Evolutionary conservation across 92 coral and sea anemone species (phyloP), one percentile per base, ranked within the genome.

Genomic region (Bergia puertoricense): DNA sequence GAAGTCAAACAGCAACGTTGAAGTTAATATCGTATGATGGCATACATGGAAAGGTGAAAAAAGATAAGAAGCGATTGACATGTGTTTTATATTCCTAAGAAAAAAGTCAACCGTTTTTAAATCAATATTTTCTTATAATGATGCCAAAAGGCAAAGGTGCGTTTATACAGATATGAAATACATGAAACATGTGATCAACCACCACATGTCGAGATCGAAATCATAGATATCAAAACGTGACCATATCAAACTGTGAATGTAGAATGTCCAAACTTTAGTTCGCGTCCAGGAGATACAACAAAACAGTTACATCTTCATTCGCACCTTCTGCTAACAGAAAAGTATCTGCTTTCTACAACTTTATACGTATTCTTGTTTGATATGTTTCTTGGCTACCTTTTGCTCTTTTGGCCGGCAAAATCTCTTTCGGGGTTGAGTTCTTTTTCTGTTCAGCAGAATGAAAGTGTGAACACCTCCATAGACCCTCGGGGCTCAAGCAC

Each of bases 131-230:
- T 45, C 2, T 23, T 42, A 65, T 62, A 81, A 62, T 81, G 85
- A 59, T 62, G 85, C 74, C 74, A 81, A 40, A 62, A 8, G 51
- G 74, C 38, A 56, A 81, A 81, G 45, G 11, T 81, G 85, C 46
- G 36, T 40, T 81, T n/a, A 0, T 39, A 59, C 74, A 38, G 74
- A 81, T 62, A 81, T 18, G 74, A 41, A 62, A 40, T 62, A 40
- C 85, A 62, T 65, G 74, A 59, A 59, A 81, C 46, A 59, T 39
- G 71, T 81, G 74, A 65, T 81, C 43, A 38, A 44, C 73, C n/a
- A n/a, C 85, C 85, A 57, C 38, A 39, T 59, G 85, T 81, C 38
- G 54, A 59, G 72, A 81, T 81, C 15, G 39, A 56, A 56, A 62
- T 81, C 50, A 38, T 2, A 40, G 45, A 57, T 80, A 9, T 56